A percentile compares a stretch with the other conserved stretches of the same genome.
phyloP scores from a whole-genome alignment of 2,888 invertebrate species.

The Drosophila subsilvestris region DNA sequence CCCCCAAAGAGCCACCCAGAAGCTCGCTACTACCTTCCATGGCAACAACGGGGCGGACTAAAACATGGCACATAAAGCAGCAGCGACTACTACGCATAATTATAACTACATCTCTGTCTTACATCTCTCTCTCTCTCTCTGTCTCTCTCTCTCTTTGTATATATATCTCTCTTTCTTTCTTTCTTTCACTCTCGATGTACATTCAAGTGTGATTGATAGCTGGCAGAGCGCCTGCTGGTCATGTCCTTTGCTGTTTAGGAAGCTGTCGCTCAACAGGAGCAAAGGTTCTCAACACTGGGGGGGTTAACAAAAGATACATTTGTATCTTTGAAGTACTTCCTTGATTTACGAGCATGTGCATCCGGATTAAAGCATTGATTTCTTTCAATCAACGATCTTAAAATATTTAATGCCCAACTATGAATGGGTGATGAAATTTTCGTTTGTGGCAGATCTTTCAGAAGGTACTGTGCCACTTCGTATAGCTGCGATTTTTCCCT shows the following conservation, averaged over 20 bases:
- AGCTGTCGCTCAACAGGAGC: not conserved
- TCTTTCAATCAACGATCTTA: slow-evolving; percentile 5
- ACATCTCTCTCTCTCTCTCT: not conserved
- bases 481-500: not conserved
- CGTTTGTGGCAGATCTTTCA: not conserved
- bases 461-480: no score
- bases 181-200: not conserved
- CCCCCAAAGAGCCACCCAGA: slow-evolving; percentile 4
- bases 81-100: slow-evolving; percentile 51
- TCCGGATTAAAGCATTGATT: slow-evolving; percentile 6
- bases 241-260: slow-evolving; percentile 8
- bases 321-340: slow-evolving; percentile 2
- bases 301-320: not conserved
- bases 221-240: not conserved
- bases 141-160: slow-evolving; percentile 9
- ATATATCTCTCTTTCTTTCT: slow-evolving; percentile 1
- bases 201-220: slow-evolving; percentile 32
- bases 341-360: slow-evolving; percentile 3
- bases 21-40: slow-evolving; percentile 11
- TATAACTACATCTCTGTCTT: slow-evolving; percentile 14
- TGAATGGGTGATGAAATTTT: not conserved
- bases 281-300: slow-evolving; percentile 4
- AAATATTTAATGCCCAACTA: not conserved
- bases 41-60: slow-evolving; percentile 24
- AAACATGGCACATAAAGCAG: slow-evolving; percentile 51